These are phyloP conservation scores for Rhorus exstirpatorius DNA, from an alignment of 2,888 invertebrate species.

Conservation along the genomic window DNA sequence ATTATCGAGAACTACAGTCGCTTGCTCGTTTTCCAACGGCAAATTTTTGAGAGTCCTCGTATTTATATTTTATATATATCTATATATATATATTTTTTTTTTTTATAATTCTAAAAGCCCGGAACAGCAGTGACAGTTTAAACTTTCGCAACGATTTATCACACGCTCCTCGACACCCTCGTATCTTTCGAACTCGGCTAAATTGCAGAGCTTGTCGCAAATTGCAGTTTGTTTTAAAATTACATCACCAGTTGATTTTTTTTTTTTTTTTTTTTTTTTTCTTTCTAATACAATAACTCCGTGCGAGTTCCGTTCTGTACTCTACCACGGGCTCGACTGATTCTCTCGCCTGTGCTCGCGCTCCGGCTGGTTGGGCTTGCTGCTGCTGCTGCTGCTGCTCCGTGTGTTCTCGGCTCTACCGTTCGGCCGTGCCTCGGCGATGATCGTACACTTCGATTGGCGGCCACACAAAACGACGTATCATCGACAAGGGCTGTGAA, in stretches of 20 bases:
- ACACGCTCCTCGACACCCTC: no score
- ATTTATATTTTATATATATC: slow-evolving; percentile 11
- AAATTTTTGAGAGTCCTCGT: neutral
- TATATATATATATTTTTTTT: slow-evolving; percentile 7
- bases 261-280: slow-evolving; percentile 11
- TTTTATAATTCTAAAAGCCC: slow-evolving; percentile 8
- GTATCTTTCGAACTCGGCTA: no score
- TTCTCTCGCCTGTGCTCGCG: slow-evolving; percentile 60
- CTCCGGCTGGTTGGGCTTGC: slow-evolving; percentile 61
- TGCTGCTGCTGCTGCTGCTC: slow-evolving; percentile 27
- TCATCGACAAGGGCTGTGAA: slow-evolving; percentile 56
- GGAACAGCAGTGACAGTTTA: slow-evolving; percentile 1
- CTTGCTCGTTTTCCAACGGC: slow-evolving; percentile 1
- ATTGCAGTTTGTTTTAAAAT: no score
- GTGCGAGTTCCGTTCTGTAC: slow-evolving; percentile 64
- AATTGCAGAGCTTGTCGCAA: no score
- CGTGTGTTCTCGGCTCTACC: slow-evolving; percentile 11
- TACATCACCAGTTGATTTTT: slow-evolving; percentile 19
- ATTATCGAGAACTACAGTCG: slow-evolving; percentile 2
- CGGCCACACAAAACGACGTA: slow-evolving; percentile 67
- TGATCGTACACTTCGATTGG: slow-evolving; percentile 69
- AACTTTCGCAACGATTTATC: slow-evolving; percentile 38
- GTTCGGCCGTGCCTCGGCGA: slow-evolving; percentile 64
- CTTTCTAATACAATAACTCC: slow-evolving; percentile 8
- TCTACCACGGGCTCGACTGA: slow-evolving; percentile 65